Evolutionary conservation across 2,888 invertebrate species (phyloP), one percentile per base, ranked within the genome.

Genomic region (Monoplex corrugatus): DNA sequence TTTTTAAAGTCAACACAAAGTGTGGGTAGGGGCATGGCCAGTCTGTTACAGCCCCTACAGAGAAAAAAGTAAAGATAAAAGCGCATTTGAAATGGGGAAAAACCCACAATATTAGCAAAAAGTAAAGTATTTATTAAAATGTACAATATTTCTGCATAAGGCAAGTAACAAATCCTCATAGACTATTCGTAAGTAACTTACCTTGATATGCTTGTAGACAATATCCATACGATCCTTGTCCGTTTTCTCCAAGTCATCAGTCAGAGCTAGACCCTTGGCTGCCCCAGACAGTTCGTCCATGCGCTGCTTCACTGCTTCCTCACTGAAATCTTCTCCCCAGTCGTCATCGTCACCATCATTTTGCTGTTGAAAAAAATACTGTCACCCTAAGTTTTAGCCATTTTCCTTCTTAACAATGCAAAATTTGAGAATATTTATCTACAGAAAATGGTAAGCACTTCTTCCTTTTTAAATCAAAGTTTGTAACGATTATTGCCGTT

Each of bases 201-300:
- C 97, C 96, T 97, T 97, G 8, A 98, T 97, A 96, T 97, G 97
- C 92, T 98, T 97, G 96, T 99, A 99, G 96, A 99, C 98, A 95
- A 99, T 97, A 95, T 99, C 98, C 97, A 99, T 98, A 94, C 99
- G 98, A 96, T 99, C 99, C 96, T 96, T 98, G 96, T 98, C 98
- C 91, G 98, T 98, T 97, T 99, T 99, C 95, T 99, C 99, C 94
- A 98, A 97, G 96, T 99, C 99, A 95, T 99, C 98, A 92, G 98
- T 98, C 95, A 99, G 97, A 87, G 99, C 99, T 97, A 99, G 98
- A 78, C 97, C 97, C 96, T 99, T 99, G 35, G 98, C 99, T 91
- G 99, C 99, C 92, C 98, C 98, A 23, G 98, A 98, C 92, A 99
- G 97, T 96, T 98, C 98, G 96, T 98, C 98, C 97, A 98, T 97